A percentile compares a stretch with the other conserved stretches of the same genome.
phyloP scores from a whole-genome alignment of 2,888 invertebrate species.

The Melitaea athalia region DNA sequence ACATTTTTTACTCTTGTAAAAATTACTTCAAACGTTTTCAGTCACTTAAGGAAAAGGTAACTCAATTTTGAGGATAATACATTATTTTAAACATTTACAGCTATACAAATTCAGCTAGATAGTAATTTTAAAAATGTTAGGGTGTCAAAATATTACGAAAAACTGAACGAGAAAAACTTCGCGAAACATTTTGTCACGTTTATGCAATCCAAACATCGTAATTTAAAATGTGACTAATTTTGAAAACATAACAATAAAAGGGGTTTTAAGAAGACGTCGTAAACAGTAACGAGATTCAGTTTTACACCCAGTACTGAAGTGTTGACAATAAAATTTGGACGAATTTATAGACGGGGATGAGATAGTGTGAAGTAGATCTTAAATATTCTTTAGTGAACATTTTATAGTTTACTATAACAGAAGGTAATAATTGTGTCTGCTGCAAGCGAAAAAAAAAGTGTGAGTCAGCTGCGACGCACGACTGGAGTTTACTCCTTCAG shows the following conservation, averaged over 20 bases:
- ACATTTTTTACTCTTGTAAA: too few species aligned
- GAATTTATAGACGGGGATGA: slow-evolving; percentile 10
- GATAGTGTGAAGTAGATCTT: neutral
- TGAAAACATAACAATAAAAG: slow-evolving; percentile 14
- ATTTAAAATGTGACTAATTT: slow-evolving; percentile 3
- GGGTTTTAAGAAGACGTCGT: slow-evolving; percentile 16
- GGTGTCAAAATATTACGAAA: too few species aligned
- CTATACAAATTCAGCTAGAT: too few species aligned
- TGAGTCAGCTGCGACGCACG: too few species aligned
- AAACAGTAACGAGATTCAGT: slow-evolving; percentile 20
- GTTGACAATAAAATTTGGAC: slow-evolving; percentile 18
- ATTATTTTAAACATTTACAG: too few species aligned
- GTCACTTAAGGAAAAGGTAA: too few species aligned
- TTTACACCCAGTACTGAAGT: slow-evolving; percentile 21
- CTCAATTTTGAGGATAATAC: too few species aligned
- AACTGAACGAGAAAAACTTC: neutral
- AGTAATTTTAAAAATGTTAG: too few species aligned
- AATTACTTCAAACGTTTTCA: too few species aligned
- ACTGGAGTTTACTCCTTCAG: too few species aligned
- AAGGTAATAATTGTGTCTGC: neutral
- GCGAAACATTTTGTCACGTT: neutral
- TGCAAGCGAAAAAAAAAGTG: neutral
- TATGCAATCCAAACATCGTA: neutral
- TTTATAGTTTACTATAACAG: neutral
- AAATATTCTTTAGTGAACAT: neutral